Evolutionary conservation across 1,140 invertebrate genomes (phyloP).

Genomic region (Trichonephila clavata): DNA sequence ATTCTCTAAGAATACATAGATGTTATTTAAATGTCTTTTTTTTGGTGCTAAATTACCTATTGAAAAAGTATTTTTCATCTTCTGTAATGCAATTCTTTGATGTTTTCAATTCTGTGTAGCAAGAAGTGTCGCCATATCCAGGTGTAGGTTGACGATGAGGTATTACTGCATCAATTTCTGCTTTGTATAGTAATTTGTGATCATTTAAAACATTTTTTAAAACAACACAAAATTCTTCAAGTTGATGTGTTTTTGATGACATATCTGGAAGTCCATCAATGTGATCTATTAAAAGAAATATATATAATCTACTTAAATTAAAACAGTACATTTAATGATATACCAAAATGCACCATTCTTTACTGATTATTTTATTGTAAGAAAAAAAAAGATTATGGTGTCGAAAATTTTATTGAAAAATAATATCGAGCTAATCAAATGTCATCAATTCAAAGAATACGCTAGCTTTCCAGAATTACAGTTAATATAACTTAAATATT

Average conservation of each 20-base stretch:
- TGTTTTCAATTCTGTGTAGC: constrained; percentile 86
- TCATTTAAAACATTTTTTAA: constrained; percentile 82
- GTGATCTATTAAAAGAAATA: constrained; percentile 79
- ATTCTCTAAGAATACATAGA: no score
- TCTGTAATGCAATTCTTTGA: constrained; percentile 82
- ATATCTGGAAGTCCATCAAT: constrained; percentile 80
- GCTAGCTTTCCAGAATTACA: no score
- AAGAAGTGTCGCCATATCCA: constrained; percentile 50
- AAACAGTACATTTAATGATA: neutral
- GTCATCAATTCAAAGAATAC: no score
- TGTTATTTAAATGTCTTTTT: neutral
- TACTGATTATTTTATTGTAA: neutral
- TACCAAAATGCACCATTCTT: neutral
- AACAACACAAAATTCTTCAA: constrained; percentile 85
- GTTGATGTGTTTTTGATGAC: constrained; percentile 83
- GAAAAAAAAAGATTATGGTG: neutral
- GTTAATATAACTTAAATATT: no score
- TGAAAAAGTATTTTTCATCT: constrained; percentile 34
- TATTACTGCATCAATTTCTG: constrained; percentile 85
- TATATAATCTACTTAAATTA: constrained; percentile 6
- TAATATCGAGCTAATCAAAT: no score
- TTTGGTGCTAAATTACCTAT: neutral
- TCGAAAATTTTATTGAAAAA: no score
- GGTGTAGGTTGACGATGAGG: constrained; percentile 79
- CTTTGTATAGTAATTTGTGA: constrained; percentile 84